A percentile compares a stretch with the other conserved stretches of the same genome.
phyloP scores from a whole-genome alignment of 2,113 vertebrate species.

The Rattus norvegicus region GRCr8 NC_086022.1:35232001-35232500 shows the following conservation, averaged over 20 bases:
- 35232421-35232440: conserved; percentile 9
- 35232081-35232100: conserved; percentile 16
- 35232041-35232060: conserved; percentile 12
- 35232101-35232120: neutral
- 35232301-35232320: neutral
- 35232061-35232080: neutral
- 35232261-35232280: neutral
- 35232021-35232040: neutral
- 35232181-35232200: neutral
- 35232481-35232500: neutral
- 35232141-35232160: neutral
- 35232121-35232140: neutral
- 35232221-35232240: too few relatives aligned
- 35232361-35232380: conserved; percentile 14
- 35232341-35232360: neutral
- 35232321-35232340: neutral
- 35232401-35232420: neutral
- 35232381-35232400: neutral
- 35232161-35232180: neutral
- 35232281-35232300: neutral
- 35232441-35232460: neutral
- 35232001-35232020: neutral
- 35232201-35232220: neutral
- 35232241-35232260: neutral
- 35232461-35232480: neutral